Evolutionary conservation across 2,888 invertebrate species (phyloP).

Genomic region (Leucophenga maculata): DNA sequence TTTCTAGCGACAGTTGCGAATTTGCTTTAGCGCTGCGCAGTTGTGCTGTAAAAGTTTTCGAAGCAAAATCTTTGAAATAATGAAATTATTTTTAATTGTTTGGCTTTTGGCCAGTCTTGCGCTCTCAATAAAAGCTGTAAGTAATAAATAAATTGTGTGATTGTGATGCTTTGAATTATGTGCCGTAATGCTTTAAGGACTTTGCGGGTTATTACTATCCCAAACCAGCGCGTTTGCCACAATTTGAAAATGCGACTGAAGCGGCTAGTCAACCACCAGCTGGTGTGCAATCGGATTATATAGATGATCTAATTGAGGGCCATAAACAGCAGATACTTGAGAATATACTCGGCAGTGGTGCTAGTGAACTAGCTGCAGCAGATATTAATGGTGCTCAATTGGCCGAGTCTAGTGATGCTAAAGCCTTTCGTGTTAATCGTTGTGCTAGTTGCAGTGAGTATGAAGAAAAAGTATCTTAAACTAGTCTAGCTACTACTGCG

Average conservation of each 20-base stretch:
- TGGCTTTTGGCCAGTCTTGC: conserved; percentile 26
- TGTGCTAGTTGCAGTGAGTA: conserved; percentile 69
- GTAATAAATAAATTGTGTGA: not conserved
- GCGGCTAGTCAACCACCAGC: conserved; percentile 28
- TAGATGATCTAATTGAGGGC: conserved; percentile 65
- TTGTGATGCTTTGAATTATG: no score
- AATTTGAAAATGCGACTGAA: conserved; percentile 3
- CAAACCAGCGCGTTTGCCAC: conserved; percentile 44
- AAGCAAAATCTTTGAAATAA: not conserved
- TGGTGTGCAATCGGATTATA: conserved; percentile 61
- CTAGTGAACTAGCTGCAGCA: conserved; percentile 12
- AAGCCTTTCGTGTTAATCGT: conserved; percentile 55
- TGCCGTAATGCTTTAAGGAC: conserved; percentile 16
- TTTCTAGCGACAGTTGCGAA: conserved; percentile 51
- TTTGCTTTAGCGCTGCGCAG: conserved; percentile 39
- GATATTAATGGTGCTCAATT: conserved; percentile 12
- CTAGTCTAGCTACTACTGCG: no score
- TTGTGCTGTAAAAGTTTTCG: not conserved
- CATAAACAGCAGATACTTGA: conserved; percentile 66
- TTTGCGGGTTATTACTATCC: conserved; percentile 47
- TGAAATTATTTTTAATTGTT: conserved; percentile 12
- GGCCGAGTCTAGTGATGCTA: conserved; percentile 43
- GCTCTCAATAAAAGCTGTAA: conserved; percentile 8
- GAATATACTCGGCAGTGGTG: conserved; percentile 45
- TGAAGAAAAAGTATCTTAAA: not conserved